Evolutionary conservation across 2,797 vertebrate species (phyloP).

Genomic region (Thripadectes ignobilis): DNA sequence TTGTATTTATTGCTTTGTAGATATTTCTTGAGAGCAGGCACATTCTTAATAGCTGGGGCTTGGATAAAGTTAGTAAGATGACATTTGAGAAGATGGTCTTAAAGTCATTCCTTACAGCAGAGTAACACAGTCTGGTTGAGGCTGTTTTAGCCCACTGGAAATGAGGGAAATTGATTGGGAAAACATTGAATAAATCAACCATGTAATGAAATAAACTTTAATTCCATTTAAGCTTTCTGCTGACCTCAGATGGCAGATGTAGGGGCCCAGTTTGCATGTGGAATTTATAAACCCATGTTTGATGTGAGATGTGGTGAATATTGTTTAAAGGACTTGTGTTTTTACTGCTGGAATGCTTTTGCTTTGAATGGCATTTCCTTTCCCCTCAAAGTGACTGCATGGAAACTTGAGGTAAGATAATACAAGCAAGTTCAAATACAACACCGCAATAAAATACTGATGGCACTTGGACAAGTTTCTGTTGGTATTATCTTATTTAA

Average conservation of each 20-base stretch:
- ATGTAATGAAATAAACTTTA: neutral
- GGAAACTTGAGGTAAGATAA: constrained; percentile 43
- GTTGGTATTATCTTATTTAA: constrained; percentile 4
- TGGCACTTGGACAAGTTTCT: constrained; percentile 20
- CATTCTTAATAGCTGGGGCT: neutral
- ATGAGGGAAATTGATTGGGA: constrained; percentile 18
- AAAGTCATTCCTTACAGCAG: neutral
- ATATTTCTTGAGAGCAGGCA: neutral
- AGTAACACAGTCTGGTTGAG: neutral
- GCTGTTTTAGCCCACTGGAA: constrained; percentile 6
- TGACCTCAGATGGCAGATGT: neutral
- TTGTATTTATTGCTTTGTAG: constrained; percentile 12
- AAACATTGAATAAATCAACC: constrained; percentile 32
- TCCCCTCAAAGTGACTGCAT: constrained; percentile 23
- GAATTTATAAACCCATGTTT: neutral
- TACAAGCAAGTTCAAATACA: constrained; percentile 16
- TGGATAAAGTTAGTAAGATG: constrained; percentile 39
- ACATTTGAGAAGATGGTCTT: constrained; percentile 14
- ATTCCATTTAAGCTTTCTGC: constrained; percentile 9
- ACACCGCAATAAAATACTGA: neutral
- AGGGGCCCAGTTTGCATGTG: neutral
- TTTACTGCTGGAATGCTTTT: constrained; percentile 40
- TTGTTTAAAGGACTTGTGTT: neutral
- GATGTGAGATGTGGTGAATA: constrained; percentile 6
- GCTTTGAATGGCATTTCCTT: constrained; percentile 43